Base-by-base conservation (phyloP, 2,797 vertebrate genomes). In the Anguilla megastoma region DNA sequence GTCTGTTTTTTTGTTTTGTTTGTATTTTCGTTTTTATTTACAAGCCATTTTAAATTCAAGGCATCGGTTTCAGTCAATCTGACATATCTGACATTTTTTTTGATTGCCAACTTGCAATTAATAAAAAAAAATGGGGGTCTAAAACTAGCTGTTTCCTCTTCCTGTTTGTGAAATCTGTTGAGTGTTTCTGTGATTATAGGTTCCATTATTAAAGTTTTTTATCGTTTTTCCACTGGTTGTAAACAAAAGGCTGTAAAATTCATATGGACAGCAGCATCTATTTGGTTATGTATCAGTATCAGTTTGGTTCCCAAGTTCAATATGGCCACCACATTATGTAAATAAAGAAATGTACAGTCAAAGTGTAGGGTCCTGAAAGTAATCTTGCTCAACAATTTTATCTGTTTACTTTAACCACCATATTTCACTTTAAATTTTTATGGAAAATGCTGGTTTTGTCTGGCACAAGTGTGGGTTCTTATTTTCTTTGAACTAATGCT, bases 81-180 rank as follows among this genome's bases (percentile, higher is more conserved):
- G 91, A 83, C 74, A 76, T 91, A 30, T 54, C 89, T 88, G 71
- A 90, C 92, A 0, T 88, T 87, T 90, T 89, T 88, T 94, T 90
- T 92, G 89, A 89, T 90, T 92, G 88, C 90, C 93, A 85, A 88
- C 90, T 90, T 89, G 60, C 90, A 93, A 90, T 92, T 92, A 93
- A 96, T 95, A 95, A 96, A 92, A 92, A 92, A 92, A 86, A 94
- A 94, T 89, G 90, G 85, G 89, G 89, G 82, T 90, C 24, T 88
- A 85, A 93, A 89, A 10, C 27, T 7, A 60, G 3, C 50, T 63
- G 18, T 8, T n/a, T 48, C 33, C 33, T 41, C 30, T 76, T 18
- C 12, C 10, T 16, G 41, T 50, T 9, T 82, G 7, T 45, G 30
- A 30, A 10, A 9, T 16, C 27, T 33, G 30, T 8, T n/a, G 63